phyloP scores from a whole-genome alignment of 2,888 invertebrate genomes.

The Plebejus melissa region DNA sequence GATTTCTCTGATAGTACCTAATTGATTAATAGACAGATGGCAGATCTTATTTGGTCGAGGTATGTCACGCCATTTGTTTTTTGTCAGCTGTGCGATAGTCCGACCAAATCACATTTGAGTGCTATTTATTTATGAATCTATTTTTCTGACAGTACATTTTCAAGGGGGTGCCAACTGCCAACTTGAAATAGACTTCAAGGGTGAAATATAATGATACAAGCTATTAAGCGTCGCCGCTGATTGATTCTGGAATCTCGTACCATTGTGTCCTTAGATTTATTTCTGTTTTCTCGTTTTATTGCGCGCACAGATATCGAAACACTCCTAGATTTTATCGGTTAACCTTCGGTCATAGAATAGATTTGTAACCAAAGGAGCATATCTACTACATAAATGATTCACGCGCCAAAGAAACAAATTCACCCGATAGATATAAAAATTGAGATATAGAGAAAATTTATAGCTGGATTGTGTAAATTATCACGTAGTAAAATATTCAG shows the following conservation, averaged over 20 bases:
- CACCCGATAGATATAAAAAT: constrained; percentile 70
- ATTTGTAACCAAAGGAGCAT: constrained; percentile 74
- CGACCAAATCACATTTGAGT: not conserved
- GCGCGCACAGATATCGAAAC: constrained; percentile 77
- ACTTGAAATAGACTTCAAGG: constrained; percentile 43
- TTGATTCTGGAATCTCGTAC: constrained; percentile 57
- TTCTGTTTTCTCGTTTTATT: constrained; percentile 74
- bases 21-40: too few relatives aligned
- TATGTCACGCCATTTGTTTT: too few relatives aligned
- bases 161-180: constrained; percentile 62
- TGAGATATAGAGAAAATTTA: constrained; percentile 71
- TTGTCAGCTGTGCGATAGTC: not conserved
- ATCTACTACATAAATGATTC: constrained; percentile 69
- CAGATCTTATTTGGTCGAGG: too few relatives aligned
- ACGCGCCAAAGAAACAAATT: constrained; percentile 74
- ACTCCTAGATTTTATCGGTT: constrained; percentile 79
- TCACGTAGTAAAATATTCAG: constrained; percentile 76
- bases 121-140: not conserved
- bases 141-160: not conserved
- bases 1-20: not conserved
- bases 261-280: constrained; percentile 72
- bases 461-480: constrained; percentile 75
- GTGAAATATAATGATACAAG: not conserved
- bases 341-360: constrained; percentile 78
- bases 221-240: constrained; percentile 47